Evolutionary conservation across 2,113 vertebrate genomes (phyloP).

Genomic region (Elaphurus davidianus): DNA sequence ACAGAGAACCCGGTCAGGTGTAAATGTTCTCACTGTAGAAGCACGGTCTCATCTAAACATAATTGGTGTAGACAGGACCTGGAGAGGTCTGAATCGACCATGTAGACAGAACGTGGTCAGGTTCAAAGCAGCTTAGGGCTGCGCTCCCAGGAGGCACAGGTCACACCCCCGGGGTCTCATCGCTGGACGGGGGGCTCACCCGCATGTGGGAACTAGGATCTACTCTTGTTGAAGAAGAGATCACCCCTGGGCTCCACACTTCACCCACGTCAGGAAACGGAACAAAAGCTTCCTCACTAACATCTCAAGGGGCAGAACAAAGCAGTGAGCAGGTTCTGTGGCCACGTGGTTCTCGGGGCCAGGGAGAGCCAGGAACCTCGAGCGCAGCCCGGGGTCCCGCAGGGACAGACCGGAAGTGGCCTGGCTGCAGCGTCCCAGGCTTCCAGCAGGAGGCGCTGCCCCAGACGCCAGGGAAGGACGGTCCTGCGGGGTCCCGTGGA

Average conservation of each 20-base stretch:
- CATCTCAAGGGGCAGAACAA: not conserved
- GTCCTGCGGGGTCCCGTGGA: not conserved
- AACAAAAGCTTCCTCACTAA: not conserved
- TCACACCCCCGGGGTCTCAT: not conserved
- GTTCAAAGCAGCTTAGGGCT: not conserved
- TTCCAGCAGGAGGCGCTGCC: not conserved
- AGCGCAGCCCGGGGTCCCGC: not conserved
- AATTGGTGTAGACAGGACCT: not conserved
- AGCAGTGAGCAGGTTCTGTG: not conserved
- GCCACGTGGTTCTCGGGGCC: not conserved
- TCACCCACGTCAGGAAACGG: not conserved
- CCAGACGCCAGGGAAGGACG: not conserved
- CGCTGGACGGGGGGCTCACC: not conserved
- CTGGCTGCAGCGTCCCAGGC: not conserved
- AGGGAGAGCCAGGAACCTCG: not conserved
- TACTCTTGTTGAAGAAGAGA: not conserved
- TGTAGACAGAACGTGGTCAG: not conserved
- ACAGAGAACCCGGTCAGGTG: too few species aligned
- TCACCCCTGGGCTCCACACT: not conserved
- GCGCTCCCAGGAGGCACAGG: not conserved
- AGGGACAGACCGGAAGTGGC: accelerated
- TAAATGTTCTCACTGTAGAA: not conserved
- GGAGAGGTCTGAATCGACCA: not conserved
- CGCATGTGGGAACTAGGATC: not conserved
- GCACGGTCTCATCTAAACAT: not conserved